Percentiles rank a stretch among this genome's conserved stretches.
phyloP scores from a whole-genome alignment of 2,797 vertebrate species.

The Sus cebifrons region DNA sequence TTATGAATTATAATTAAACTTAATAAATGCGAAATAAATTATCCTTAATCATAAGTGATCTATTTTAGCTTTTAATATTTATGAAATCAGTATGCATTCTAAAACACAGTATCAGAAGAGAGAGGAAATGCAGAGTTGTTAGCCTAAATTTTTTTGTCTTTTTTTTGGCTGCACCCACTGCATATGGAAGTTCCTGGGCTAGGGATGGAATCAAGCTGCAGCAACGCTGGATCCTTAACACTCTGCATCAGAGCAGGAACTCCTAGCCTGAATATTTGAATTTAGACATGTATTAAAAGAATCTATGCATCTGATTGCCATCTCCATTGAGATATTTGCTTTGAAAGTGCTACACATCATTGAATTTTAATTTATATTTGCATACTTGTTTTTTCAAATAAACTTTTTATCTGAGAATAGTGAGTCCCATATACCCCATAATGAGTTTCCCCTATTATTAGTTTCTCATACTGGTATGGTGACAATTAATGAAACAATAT shows the following conservation, averaged over 20 bases:
- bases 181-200: no score
- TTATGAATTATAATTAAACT: slow-evolving; percentile 46
- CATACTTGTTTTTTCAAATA: not conserved
- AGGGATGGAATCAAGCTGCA: no score
- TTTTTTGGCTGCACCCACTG: no score
- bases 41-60: slow-evolving; percentile 31
- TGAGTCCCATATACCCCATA: not conserved
- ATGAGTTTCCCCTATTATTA: not conserved
- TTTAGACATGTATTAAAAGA: slow-evolving; percentile 16
- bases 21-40: slow-evolving; percentile 52
- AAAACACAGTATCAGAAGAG: slow-evolving; percentile 44
- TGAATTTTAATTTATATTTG: slow-evolving; percentile 57
- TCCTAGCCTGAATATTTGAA: slow-evolving; percentile 37
- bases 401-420: slow-evolving; percentile 24
- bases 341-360: slow-evolving; percentile 3
- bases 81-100: slow-evolving; percentile 45
- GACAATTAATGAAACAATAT: not conserved
- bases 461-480: not conserved
- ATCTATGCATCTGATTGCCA: not conserved
- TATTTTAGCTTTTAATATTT: slow-evolving; percentile 55
- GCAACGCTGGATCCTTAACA: no score
- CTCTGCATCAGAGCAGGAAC: no score
- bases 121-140: not conserved
- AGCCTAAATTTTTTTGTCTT: slow-evolving; percentile 1
- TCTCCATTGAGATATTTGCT: slow-evolving; percentile 3